These are phyloP conservation scores for Parasteatoda tepidariorum DNA, from an alignment of 1,140 invertebrate species.

Conservation along the genomic window DNA sequence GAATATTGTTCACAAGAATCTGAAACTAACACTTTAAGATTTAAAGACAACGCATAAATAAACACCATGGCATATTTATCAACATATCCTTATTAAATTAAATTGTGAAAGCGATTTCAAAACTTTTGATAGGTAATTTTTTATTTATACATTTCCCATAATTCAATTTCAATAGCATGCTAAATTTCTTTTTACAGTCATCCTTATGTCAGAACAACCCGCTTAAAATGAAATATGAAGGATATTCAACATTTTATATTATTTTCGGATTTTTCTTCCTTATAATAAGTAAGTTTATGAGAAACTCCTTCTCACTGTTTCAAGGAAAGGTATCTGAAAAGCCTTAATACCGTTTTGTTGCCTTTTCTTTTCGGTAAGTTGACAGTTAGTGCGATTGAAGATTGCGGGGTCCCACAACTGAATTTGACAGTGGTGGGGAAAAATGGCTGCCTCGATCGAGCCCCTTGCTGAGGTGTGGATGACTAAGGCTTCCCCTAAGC, in stretches of 20 bases:
- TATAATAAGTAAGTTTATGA: conserved; percentile 29
- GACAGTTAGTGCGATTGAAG: conserved; percentile 40
- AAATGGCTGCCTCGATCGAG: conserved; percentile 5
- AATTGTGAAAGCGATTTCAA: no score
- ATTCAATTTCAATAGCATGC: no score
- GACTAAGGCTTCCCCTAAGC: conserved; percentile 6
- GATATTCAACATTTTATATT: not conserved
- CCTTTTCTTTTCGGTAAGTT: conserved; percentile 16
- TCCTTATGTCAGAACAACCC: not conserved
- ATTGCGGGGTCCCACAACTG: conserved; percentile 13
- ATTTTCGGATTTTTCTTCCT: not conserved
- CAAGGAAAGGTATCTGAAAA: not conserved
- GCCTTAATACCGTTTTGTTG: conserved; percentile 11
- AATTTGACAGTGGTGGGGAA: conserved; percentile 25
- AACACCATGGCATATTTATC: no score
- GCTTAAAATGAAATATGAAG: not conserved
- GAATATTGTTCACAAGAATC: no score
- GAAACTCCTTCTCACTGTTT: conserved; percentile 11
- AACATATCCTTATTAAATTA: no score
- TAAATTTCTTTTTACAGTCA: no score
- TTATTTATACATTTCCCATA: no score
- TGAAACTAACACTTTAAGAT: no score
- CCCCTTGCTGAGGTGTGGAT: conserved; percentile 10
- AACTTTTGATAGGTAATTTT: no score
- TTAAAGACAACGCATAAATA: no score